Conservation (phyloP, 1,140 invertebrate genomes). For the Ips typographus region DNA sequence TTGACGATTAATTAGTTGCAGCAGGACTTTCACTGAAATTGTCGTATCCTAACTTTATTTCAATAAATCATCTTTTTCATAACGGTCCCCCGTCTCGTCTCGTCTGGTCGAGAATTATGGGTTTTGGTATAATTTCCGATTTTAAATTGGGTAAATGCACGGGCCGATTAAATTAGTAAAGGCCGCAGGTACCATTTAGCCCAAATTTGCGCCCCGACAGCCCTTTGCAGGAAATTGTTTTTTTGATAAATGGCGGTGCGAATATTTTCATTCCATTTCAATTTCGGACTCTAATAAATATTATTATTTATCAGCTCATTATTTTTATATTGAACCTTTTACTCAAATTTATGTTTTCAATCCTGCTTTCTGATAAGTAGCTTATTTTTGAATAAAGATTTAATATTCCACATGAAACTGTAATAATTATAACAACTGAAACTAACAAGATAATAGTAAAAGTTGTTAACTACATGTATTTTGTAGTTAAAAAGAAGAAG, state of each 20-base stretch:
- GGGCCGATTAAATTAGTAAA: slow-evolving; percentile 34
- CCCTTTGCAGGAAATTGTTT: slow-evolving; percentile 35
- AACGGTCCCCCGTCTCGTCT: slow-evolving; percentile 6
- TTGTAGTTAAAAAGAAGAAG: too few species aligned
- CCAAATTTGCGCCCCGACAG: slow-evolving; percentile 25
- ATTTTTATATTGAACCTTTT: slow-evolving; percentile 7
- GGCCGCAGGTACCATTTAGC: slow-evolving; percentile 33
- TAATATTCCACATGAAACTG: too few species aligned
- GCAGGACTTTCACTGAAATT: background rate
- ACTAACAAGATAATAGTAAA: too few species aligned
- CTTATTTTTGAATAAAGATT: background rate
- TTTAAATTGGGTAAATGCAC: slow-evolving; percentile 34
- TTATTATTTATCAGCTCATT: slow-evolving; percentile 32
- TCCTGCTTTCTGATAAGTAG: background rate
- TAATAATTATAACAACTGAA: too few species aligned
- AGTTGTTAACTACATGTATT: too few species aligned
- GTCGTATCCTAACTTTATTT: slow-evolving; percentile 10
- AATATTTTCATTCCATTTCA: slow-evolving; percentile 36
- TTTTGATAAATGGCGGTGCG: slow-evolving; percentile 36
- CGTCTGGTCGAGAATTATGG: slow-evolving; percentile 19
- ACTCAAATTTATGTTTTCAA: background rate
- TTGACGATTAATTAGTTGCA: too few species aligned
- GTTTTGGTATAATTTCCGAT: slow-evolving; percentile 34
- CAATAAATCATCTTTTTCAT: slow-evolving; percentile 26
- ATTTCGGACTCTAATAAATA: slow-evolving; percentile 34